A percentile compares a stretch with the other conserved stretches of the same genome.
These are phyloP conservation scores for Orthonyx spaldingii DNA, from an alignment of 2,113 vertebrate genomes.

Conservation along the genomic window DNA sequence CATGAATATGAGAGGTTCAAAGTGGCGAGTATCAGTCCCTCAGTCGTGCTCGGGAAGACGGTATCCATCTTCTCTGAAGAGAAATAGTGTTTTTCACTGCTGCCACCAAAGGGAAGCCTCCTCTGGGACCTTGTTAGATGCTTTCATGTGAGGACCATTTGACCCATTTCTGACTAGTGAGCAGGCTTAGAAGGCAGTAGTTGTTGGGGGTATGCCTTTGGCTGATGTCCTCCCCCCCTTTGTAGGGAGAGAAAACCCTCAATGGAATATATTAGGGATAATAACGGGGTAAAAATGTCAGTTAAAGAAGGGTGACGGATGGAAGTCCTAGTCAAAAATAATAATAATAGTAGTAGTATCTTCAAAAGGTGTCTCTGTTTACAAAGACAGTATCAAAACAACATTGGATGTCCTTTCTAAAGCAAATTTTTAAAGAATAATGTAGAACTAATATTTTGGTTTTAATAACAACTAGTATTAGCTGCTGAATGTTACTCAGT, in stretches of 20 bases:
- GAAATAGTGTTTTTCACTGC: constrained; percentile 60
- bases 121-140: constrained; percentile 80
- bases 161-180: constrained; percentile 77
- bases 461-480: not conserved
- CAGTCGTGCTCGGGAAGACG: constrained; percentile 27
- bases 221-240: constrained; percentile 59
- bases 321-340: constrained; percentile 29
- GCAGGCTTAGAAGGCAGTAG: constrained; percentile 62
- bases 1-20: constrained; percentile 59
- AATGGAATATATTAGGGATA: constrained; percentile 79
- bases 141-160: constrained; percentile 79
- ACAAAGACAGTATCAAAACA: not conserved
- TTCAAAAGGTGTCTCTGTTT: constrained; percentile 1
- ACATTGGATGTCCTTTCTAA: not conserved
- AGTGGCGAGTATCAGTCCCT: constrained; percentile 59
- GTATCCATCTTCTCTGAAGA: constrained; percentile 64
- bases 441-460: not conserved
- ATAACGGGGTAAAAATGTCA: constrained; percentile 72
- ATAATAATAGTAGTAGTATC: constrained; percentile 7
- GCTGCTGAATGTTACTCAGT: not conserved
- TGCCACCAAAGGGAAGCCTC: constrained; percentile 72
- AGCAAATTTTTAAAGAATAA: not conserved
- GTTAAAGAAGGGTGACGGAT: constrained; percentile 64
- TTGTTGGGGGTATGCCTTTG: constrained; percentile 68
- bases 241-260: constrained; percentile 66